Conservation (phyloP, 1,140 invertebrate species). For the Rhyacophila brunnea region DNA sequence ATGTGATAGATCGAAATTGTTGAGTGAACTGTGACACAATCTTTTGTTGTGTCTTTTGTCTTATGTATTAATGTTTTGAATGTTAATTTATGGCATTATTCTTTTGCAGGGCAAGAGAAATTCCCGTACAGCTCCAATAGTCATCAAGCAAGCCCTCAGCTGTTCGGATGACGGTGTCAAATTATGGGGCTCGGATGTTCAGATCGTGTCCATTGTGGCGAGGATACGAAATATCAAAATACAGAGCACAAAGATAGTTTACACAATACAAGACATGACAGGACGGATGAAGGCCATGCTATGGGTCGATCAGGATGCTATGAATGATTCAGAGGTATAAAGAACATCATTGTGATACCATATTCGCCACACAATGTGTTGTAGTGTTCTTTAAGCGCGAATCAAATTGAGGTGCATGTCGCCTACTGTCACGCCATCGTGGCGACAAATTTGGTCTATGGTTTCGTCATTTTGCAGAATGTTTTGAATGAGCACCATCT, state of each 20-base stretch:
- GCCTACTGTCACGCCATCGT: no score
- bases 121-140: conserved; percentile 56
- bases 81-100: conserved; percentile 5
- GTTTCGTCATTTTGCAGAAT: no score
- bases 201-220: conserved; percentile 59
- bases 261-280: conserved; percentile 64
- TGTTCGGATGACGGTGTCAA: conserved; percentile 57
- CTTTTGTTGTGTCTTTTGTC: no score
- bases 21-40: no score
- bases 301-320: conserved; percentile 57
- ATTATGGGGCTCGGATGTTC: conserved; percentile 54
- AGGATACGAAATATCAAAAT: conserved; percentile 57
- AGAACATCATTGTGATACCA: no score
- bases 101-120: conserved; percentile 44
- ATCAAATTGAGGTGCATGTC: no score
- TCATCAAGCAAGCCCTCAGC: conserved; percentile 58
- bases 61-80: no score
- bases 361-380: no score
- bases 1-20: no score
- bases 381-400: no score
- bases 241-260: conserved; percentile 62
- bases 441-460: no score
- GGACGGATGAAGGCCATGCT: conserved; percentile 56
- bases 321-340: conserved; percentile 47
- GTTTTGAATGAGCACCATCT: no score